Percentiles rank a stretch among this genome's conserved stretches.
Evolutionary conservation across 2,113 vertebrate species (phyloP).

Genomic region (Bambusicola thoracicus): DNA sequence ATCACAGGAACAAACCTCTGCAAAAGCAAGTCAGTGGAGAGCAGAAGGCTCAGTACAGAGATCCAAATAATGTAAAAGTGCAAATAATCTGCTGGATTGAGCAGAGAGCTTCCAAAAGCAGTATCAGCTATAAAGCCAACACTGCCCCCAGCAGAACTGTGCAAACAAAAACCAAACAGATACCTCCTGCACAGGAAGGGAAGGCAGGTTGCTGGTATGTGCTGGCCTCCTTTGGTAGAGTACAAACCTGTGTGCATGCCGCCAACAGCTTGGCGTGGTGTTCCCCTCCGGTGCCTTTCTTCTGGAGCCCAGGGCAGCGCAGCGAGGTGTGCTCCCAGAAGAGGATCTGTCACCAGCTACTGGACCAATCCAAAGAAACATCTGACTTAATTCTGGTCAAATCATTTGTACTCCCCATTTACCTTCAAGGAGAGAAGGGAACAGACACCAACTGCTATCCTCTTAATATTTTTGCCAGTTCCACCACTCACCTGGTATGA

Average conservation of each 20-base stretch:
- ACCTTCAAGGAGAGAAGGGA: background rate
- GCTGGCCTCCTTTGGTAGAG: background rate
- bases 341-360: background rate
- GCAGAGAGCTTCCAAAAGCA: background rate
- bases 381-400: background rate
- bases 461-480: background rate
- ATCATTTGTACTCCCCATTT: background rate
- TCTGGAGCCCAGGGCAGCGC: fast-evolving
- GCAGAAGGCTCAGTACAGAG: background rate
- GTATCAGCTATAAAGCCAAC: background rate
- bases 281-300: background rate
- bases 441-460: background rate
- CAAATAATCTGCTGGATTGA: background rate
- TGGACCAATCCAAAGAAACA: background rate
- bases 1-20: background rate
- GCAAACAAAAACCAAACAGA: background rate
- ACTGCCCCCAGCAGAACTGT: background rate
- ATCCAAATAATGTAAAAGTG: fast-evolving
- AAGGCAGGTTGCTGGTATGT: fast-evolving
- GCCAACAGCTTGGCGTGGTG: background rate
- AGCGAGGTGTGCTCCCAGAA: background rate
- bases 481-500: background rate
- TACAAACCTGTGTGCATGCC: background rate
- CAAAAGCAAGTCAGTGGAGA: background rate
- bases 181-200: background rate